Conservation (phyloP, 2,113 vertebrate genomes). For the Varanus salvator region DNA sequence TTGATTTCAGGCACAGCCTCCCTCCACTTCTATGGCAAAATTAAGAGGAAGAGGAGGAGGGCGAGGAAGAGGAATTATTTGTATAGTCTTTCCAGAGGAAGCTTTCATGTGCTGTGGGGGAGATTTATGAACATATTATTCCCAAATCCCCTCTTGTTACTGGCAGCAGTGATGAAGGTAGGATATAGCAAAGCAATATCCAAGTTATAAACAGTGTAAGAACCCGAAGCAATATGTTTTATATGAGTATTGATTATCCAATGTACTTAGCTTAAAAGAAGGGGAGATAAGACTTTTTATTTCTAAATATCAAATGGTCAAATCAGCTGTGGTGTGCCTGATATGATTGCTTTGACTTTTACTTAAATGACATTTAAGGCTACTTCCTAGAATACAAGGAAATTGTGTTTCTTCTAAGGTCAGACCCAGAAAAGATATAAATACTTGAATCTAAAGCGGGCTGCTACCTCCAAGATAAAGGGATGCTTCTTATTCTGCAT, state of each 20-base stretch:
- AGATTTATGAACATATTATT: conserved; percentile 13
- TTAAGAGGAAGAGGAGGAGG: background rate
- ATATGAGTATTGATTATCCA: conserved; percentile 40
- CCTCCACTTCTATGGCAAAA: background rate
- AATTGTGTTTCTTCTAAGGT: conserved; percentile 25
- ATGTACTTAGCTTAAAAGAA: conserved; percentile 17
- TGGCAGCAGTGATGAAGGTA: background rate
- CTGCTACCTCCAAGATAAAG: background rate
- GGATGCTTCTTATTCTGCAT: background rate
- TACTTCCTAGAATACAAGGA: conserved; percentile 7
- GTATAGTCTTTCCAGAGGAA: background rate
- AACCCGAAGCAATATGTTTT: background rate
- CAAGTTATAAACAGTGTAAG: background rate
- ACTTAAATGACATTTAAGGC: conserved; percentile 21
- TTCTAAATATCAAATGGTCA: conserved; percentile 23
- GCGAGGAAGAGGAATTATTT: background rate
- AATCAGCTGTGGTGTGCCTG: background rate
- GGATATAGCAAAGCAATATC: background rate
- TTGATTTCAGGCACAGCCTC: background rate
- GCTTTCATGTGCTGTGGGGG: background rate
- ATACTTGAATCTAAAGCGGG: background rate
- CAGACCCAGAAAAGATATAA: conserved; percentile 22
- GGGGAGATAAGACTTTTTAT: background rate
- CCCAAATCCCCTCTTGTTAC: background rate
- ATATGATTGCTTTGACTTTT: conserved; percentile 48